phyloP scores from a whole-genome alignment of 2,888 invertebrate species.

The Yponomeuta evonymella region DNA sequence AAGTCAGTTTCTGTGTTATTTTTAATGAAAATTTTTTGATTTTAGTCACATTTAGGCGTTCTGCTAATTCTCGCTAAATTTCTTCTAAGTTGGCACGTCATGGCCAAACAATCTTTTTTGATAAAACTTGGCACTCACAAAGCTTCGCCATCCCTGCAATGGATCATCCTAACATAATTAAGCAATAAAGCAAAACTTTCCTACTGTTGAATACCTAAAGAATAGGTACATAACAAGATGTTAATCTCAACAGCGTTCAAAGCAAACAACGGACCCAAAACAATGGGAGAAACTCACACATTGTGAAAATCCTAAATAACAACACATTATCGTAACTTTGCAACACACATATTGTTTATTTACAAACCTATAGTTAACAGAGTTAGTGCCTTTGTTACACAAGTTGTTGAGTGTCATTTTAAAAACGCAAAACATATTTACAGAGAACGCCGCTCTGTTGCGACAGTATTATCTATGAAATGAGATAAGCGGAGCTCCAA shows the following conservation, averaged over 20 bases:
- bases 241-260: neutral
- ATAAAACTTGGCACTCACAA: too few relatives aligned
- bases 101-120: too few relatives aligned
- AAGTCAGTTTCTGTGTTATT: too few relatives aligned
- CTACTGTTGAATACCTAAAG: neutral
- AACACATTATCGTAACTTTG: neutral
- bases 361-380: neutral
- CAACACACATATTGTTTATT: neutral
- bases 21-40: too few relatives aligned
- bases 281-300: constrained; percentile 17
- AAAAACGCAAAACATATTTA: neutral
- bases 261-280: neutral
- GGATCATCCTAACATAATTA: neutral
- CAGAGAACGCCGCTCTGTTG: neutral
- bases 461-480: constrained; percentile 13
- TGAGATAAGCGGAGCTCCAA: constrained; percentile 9
- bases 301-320: constrained; percentile 5
- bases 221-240: neutral
- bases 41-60: too few relatives aligned
- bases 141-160: too few relatives aligned
- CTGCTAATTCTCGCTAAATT: too few relatives aligned
- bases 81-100: too few relatives aligned
- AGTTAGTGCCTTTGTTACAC: neutral
- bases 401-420: neutral
- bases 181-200: neutral